phyloP scores from a whole-genome alignment of 2,888 invertebrate genomes.

The Pseudanteris insignis region DNA sequence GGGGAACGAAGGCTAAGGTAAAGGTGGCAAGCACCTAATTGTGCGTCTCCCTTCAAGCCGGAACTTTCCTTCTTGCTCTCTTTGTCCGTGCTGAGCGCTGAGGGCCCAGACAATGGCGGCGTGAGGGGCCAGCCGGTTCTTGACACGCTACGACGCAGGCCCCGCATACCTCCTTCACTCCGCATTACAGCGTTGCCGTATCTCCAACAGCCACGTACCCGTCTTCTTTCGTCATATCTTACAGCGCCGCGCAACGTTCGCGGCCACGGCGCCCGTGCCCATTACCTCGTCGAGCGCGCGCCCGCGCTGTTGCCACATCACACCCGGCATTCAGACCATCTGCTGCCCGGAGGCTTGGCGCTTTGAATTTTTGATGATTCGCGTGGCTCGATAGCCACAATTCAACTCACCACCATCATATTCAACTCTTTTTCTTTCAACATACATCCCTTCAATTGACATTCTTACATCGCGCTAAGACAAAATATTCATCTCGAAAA shows the following conservation, averaged over 20 bases:
- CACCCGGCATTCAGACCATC: slow-evolving; percentile 55
- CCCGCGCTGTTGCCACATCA: slow-evolving; percentile 52
- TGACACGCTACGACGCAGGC: slow-evolving; percentile 52
- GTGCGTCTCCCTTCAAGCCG: slow-evolving; percentile 13
- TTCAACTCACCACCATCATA: too few species aligned
- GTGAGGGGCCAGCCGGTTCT: slow-evolving; percentile 62
- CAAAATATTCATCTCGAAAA: too few species aligned
- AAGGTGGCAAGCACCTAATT: slow-evolving; percentile 29
- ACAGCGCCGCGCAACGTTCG: slow-evolving; percentile 6
- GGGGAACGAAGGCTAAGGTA: slow-evolving; percentile 26
- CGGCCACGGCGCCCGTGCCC: too few species aligned
- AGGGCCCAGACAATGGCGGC: slow-evolving; percentile 59
- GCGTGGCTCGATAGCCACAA: slow-evolving; percentile 63
- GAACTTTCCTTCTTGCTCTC: slow-evolving; percentile 16
- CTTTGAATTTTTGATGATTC: slow-evolving; percentile 64
- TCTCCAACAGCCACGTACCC: not conserved
- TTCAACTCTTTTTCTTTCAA: too few species aligned
- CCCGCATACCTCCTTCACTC: slow-evolving; percentile 17
- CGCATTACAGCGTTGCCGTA: slow-evolving; percentile 41
- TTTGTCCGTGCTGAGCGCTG: not conserved
- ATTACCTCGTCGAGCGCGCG: too few species aligned
- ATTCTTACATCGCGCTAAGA: too few species aligned
- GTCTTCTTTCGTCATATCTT: too few species aligned
- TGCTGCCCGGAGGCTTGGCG: slow-evolving; percentile 63
- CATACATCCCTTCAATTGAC: too few species aligned